These are phyloP conservation scores for Marasmarcha lunaedactyla DNA, from an alignment of 2,888 invertebrate species.

Conservation along the genomic window DNA sequence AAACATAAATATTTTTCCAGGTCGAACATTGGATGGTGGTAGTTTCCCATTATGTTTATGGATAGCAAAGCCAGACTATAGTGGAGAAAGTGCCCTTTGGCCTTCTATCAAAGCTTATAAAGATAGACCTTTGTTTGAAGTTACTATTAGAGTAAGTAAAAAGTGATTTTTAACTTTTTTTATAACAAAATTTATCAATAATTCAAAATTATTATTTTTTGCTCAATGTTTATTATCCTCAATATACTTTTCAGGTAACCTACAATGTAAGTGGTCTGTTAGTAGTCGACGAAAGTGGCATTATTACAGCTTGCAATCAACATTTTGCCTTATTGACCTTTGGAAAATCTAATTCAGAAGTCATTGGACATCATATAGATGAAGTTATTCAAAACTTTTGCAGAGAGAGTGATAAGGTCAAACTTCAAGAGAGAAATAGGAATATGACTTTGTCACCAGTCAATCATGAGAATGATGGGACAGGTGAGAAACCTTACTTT, in stretches of 20 bases:
- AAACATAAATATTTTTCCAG: slow-evolving; percentile 23
- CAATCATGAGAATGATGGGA: slow-evolving; percentile 60
- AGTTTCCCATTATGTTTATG: slow-evolving; percentile 73
- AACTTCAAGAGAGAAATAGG: slow-evolving; percentile 45
- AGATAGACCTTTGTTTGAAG: slow-evolving; percentile 40
- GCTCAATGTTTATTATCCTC: neutral
- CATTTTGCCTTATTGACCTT: slow-evolving; percentile 76
- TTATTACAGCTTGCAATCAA: slow-evolving; percentile 75
- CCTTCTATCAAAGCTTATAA: slow-evolving; percentile 35
- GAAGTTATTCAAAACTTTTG: slow-evolving; percentile 74
- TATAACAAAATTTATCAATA: neutral
- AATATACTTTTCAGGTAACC: slow-evolving; percentile 46
- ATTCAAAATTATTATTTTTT: neutral
- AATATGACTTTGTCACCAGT: slow-evolving; percentile 68
- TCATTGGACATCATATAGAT: slow-evolving; percentile 68
- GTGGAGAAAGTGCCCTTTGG: slow-evolving; percentile 32
- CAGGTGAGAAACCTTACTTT: slow-evolving; percentile 24
- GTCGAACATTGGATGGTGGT: slow-evolving; percentile 71
- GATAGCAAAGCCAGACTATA: slow-evolving; percentile 44
- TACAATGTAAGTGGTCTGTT: slow-evolving; percentile 76
- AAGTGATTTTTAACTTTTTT: neutral
- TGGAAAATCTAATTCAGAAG: slow-evolving; percentile 71
- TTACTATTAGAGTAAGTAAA: slow-evolving; percentile 53
- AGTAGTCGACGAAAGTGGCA: slow-evolving; percentile 72
- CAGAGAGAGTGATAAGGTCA: slow-evolving; percentile 63